A percentile compares a stretch with the other conserved stretches of the same genome.
Conservation (phyloP, 2,797 vertebrate genomes). For the Erethizon dorsatum region DNA sequence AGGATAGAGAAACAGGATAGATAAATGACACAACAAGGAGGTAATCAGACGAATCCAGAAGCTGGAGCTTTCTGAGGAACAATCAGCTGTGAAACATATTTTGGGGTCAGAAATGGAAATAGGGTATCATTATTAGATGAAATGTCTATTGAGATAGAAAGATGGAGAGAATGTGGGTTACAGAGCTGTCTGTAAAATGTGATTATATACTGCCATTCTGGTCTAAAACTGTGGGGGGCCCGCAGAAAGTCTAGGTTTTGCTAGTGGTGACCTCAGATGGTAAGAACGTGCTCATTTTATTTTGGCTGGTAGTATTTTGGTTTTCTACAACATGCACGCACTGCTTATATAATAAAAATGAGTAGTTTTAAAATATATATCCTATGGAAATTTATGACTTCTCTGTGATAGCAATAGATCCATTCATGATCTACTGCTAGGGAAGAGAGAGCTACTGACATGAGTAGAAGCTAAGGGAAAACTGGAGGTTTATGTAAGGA, state of each 20-base stretch:
- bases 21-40: background rate
- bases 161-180: background rate
- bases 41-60: background rate
- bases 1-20: background rate
- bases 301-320: slow-evolving; percentile 9
- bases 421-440: background rate
- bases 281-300: slow-evolving; percentile 11
- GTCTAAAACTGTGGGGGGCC: background rate
- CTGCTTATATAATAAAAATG: background rate
- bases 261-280: background rate
- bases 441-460: background rate
- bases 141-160: background rate
- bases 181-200: background rate
- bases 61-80: slow-evolving; percentile 1
- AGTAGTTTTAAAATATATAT: slow-evolving; percentile 36
- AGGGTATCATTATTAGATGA: background rate
- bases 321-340: background rate
- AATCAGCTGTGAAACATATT: background rate
- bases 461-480: background rate
- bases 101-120: slow-evolving; percentile 8
- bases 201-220: background rate
- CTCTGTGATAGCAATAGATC: background rate
- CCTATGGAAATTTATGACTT: background rate
- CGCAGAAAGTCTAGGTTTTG: slow-evolving; percentile 10
- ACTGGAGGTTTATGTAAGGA: background rate